Conservation (phyloP, 2,888 invertebrate species). For the Cephonodes hylas region DNA sequence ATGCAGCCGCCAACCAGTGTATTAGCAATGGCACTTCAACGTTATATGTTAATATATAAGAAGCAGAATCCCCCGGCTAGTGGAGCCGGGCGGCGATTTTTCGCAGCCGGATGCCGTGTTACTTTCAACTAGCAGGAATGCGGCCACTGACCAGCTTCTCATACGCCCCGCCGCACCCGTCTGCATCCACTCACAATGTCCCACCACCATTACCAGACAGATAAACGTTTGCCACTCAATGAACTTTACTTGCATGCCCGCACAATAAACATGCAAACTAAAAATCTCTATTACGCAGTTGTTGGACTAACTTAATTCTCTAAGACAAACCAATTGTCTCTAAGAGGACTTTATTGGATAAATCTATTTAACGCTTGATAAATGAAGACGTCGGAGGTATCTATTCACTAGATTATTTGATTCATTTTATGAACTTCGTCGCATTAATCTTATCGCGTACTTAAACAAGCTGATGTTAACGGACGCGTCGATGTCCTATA, state of each 20-base stretch:
- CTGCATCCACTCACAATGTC: conserved; percentile 10
- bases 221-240: background rate
- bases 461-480: conserved; percentile 8
- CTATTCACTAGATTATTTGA: background rate
- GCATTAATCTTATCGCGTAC: conserved; percentile 10
- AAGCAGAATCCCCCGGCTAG: conserved; percentile 40
- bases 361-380: no score
- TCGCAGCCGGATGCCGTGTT: conserved; percentile 76
- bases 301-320: no score
- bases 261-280: background rate
- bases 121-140: conserved; percentile 78
- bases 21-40: conserved; percentile 22
- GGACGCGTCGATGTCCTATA: conserved; percentile 32
- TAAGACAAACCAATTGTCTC: no score
- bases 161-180: conserved; percentile 43
- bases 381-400: background rate
- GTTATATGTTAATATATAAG: conserved; percentile 33
- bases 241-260: background rate
- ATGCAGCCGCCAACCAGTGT: conserved; percentile 14
- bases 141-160: conserved; percentile 74
- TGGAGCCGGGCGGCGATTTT: conserved; percentile 61
- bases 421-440: background rate
- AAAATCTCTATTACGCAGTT: no score
- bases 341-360: no score
- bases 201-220: conserved; percentile 13